A percentile compares a stretch with the other conserved stretches of the same genome.
Evolutionary conservation across 2,113 vertebrate species (phyloP).

Genomic region (Laticauda laticaudata): DNA sequence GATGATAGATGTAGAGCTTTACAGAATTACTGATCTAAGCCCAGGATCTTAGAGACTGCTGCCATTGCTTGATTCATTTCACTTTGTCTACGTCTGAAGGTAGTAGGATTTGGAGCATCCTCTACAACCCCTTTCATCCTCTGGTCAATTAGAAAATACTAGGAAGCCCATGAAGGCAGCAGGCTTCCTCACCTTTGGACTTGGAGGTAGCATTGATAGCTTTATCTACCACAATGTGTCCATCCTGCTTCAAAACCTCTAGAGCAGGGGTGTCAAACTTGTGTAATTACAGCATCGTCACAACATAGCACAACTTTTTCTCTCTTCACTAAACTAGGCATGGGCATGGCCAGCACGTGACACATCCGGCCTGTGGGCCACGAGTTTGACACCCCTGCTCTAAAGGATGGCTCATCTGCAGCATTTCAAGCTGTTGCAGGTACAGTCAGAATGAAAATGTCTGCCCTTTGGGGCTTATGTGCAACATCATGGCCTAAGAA

Average conservation of each 20-base stretch:
- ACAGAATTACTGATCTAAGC: background rate
- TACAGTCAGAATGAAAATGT: background rate
- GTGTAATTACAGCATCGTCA: no score
- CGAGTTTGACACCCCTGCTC: no score
- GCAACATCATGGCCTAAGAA: background rate
- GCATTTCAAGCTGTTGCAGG: background rate
- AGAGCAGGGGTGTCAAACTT: no score
- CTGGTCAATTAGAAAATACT: background rate
- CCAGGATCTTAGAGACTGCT: background rate
- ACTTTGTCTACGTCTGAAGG: background rate
- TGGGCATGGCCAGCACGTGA: no score
- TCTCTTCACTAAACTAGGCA: no score
- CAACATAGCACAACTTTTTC: no score
- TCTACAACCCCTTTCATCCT: background rate
- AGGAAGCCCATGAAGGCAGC: background rate
- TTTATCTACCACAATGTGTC: background rate
- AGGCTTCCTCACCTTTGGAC: background rate
- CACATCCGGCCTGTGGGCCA: no score
- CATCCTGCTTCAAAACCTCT: background rate
- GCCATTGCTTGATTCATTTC: background rate
- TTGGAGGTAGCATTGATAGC: background rate
- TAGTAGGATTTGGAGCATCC: background rate
- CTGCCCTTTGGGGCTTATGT: background rate
- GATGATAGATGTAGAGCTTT: background rate
- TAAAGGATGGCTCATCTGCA: background rate